Conservation (phyloP, 2,113 vertebrate genomes). For the Neolamprologus variostigma region DNA sequence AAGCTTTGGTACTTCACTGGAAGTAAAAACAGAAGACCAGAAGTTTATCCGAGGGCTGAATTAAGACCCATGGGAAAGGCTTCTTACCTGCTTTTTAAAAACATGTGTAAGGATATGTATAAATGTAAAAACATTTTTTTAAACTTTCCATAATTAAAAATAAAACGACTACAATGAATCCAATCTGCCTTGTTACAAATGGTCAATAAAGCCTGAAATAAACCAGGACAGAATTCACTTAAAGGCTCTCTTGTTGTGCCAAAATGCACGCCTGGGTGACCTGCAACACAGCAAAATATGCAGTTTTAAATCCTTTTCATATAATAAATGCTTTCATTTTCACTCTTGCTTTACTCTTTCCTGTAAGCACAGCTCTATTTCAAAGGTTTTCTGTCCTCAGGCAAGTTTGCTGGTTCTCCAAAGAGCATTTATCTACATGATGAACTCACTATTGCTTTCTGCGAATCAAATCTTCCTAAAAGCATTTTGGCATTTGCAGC, state of each 20-base stretch:
- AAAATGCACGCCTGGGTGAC: background rate
- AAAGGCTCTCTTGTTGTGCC: background rate
- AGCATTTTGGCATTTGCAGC: background rate
- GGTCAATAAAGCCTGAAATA: background rate
- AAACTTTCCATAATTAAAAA: background rate
- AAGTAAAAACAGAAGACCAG: background rate
- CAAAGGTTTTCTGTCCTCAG: background rate
- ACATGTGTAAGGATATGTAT: background rate
- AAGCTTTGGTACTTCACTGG: background rate
- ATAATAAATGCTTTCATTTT: background rate
- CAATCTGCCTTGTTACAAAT: background rate
- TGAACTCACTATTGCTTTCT: background rate
- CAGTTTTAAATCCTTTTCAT: background rate
- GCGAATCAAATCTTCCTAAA: background rate
- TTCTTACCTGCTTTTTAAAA: background rate
- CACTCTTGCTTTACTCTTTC: background rate
- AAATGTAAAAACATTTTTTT: background rate
- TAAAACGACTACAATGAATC: background rate
- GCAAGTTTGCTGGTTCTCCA: constrained; percentile 1
- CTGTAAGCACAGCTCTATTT: background rate
- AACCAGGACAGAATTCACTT: background rate
- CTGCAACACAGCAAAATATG: background rate
- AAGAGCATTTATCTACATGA: background rate
- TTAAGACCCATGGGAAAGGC: background rate
- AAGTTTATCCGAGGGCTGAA: background rate